phyloP scores from a whole-genome alignment of 2,797 vertebrate species.

The Betta splendens region DNA sequence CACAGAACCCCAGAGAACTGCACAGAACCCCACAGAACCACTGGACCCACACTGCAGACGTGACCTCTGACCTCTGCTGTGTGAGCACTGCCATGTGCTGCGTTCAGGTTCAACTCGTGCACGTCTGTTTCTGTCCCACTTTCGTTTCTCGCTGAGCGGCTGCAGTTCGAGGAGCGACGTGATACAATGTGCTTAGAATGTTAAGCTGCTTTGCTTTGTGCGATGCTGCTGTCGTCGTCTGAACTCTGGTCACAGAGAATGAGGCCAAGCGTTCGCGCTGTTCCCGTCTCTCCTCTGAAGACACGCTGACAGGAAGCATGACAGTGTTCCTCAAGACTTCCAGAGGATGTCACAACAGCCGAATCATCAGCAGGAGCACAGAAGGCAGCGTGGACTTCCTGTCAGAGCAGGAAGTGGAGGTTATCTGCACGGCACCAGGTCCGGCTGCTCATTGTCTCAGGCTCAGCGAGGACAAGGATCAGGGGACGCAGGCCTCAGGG shows the following conservation, averaged over 20 bases:
- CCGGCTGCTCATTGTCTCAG: slow-evolving; percentile 35
- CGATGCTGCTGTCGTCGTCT: too few relatives aligned
- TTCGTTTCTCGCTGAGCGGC: too few relatives aligned
- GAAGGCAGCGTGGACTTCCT: slow-evolving; percentile 47
- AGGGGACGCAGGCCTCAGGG: slow-evolving; percentile 24
- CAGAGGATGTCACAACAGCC: slow-evolving; percentile 43
- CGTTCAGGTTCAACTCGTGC: too few relatives aligned
- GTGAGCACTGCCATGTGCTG: too few relatives aligned
- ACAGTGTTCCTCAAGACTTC: slow-evolving; percentile 42
- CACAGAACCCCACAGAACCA: too few relatives aligned
- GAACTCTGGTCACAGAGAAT: neutral
- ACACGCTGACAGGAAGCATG: slow-evolving; percentile 25
- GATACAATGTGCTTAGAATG: too few relatives aligned
- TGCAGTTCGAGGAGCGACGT: too few relatives aligned
- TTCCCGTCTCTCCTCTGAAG: neutral
- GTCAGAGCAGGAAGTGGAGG: slow-evolving; percentile 50
- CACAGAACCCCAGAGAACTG: too few relatives aligned
- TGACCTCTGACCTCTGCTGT: too few relatives aligned
- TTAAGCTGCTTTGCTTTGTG: too few relatives aligned
- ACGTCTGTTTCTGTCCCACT: too few relatives aligned
- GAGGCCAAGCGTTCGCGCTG: slow-evolving; percentile 21
- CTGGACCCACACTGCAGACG: too few relatives aligned
- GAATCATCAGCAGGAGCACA: slow-evolving; percentile 8
- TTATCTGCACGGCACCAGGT: slow-evolving; percentile 45
- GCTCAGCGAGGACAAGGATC: slow-evolving; percentile 19